A percentile compares a stretch with the other conserved stretches of the same genome.
phyloP scores from a whole-genome alignment of 2,797 vertebrate genomes.

The Dallia pectoralis region DNA sequence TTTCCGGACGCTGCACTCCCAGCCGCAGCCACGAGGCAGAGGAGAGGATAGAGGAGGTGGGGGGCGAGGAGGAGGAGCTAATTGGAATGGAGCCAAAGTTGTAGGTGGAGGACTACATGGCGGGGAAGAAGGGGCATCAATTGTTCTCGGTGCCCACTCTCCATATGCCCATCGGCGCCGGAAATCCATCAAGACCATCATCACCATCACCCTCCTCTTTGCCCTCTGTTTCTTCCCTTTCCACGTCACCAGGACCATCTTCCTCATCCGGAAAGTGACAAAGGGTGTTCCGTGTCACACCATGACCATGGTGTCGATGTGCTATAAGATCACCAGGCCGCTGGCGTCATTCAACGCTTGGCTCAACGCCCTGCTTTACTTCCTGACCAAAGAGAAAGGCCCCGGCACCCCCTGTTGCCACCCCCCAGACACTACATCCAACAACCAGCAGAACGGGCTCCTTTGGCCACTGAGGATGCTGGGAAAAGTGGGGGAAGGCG shows the following conservation, averaged over 20 bases:
- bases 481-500: conserved; percentile 57
- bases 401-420: conserved; percentile 66
- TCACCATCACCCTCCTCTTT: conserved; percentile 83
- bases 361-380: conserved; percentile 84
- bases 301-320: conserved; percentile 79
- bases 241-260: conserved; percentile 80
- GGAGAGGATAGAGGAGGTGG: not conserved
- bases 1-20: conserved; percentile 74
- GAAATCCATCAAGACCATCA: conserved; percentile 81
- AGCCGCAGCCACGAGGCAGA: conserved; percentile 46
- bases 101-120: conserved; percentile 42
- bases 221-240: conserved; percentile 82
- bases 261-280: conserved; percentile 75
- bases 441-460: conserved; percentile 50
- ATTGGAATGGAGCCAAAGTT: conserved; percentile 31
- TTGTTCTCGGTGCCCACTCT: conserved; percentile 66
- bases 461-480: conserved; percentile 69
- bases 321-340: conserved; percentile 83
- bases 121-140: conserved; percentile 57
- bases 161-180: conserved; percentile 76
- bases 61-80: conserved; percentile 20
- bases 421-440: conserved; percentile 37
- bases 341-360: conserved; percentile 83
- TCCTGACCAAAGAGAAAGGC: conserved; percentile 81
- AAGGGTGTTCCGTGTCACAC: conserved; percentile 72